Base-by-base conservation (phyloP, 2,797 vertebrate species). In the Scomberomorus guttatus region DNA sequence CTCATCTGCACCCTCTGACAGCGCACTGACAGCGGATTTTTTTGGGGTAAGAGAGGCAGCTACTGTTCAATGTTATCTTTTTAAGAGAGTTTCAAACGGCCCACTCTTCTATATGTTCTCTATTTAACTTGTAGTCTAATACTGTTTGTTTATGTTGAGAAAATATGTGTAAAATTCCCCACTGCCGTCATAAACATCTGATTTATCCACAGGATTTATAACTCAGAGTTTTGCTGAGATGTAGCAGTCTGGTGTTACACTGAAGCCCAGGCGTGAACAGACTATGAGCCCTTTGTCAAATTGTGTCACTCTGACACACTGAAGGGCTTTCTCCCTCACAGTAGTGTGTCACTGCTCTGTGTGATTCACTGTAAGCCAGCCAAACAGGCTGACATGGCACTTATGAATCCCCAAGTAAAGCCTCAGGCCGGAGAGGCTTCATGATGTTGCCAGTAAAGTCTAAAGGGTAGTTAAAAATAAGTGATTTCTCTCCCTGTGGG, bases 351-450 rank as follows among this genome's bases (percentile, higher is more conserved):
- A 80, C 81, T 52, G 72, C 83, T 72, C 77, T 39, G 81, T 93
- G 84, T 94, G 82, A 86, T 95, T 96, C 96, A 95, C 94, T 78
- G 91, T 92, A 87, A 94, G 82, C 94, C 96, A 61, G 88, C 91
- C 95, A 77, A 85, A 90, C 76, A 76, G 65, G 88, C 90, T 93
- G 91, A 93, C 89, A 80, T 71, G 55, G 83, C 90, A 86, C 90
- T 88, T 87, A 72, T 77, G 82, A 87, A 81, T 87, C 83, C 77
- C 79, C 69, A 84, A 90, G 84, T 83, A 64, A 83, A 90, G 66
- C 87, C 51, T 37, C 58, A 27, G 54, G 67, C 11, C 71, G 66
- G 78, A 72, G 67, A 75, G 66, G 75, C 77, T 50, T 51, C 82
- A 71, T 60, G 64, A 81, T 84, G 81, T 66, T 74, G 80, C 72